Conservation (phyloP, 2,888 invertebrate species). For the Amphimallon solstitiale region DNA sequence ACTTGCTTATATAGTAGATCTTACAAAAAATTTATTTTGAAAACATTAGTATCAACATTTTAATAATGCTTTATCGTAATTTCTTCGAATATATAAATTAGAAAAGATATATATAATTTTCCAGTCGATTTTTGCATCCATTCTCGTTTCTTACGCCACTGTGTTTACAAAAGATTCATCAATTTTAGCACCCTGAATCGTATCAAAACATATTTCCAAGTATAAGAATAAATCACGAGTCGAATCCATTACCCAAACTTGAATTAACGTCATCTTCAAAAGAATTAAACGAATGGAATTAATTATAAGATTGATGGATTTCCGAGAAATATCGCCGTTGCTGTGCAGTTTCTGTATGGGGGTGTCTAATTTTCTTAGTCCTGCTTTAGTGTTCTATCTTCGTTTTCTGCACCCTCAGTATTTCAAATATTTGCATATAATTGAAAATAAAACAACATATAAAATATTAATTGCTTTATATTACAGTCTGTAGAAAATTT, state of each 20-base stretch:
- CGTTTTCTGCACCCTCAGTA: background rate
- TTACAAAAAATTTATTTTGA: too few species aligned
- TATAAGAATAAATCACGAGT: conserved; percentile 60
- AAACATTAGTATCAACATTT: too few species aligned
- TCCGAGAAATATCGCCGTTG: conserved; percentile 43
- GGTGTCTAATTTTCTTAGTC: conserved; percentile 23
- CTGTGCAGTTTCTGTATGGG: conserved; percentile 18
- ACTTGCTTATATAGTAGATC: too few species aligned
- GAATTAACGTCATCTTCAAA: conserved; percentile 65
- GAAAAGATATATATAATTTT: background rate
- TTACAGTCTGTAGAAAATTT: too few species aligned
- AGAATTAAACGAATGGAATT: conserved; percentile 66
- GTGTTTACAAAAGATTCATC: conserved; percentile 46
- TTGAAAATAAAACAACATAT: too few species aligned
- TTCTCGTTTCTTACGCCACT: background rate
- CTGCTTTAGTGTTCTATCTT: conserved; percentile 21
- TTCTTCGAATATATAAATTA: too few species aligned
- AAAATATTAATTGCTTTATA: too few species aligned
- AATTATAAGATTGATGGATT: conserved; percentile 66
- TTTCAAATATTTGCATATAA: too few species aligned
- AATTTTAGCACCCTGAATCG: conserved; percentile 49
- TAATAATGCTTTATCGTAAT: too few species aligned
- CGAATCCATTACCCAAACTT: conserved; percentile 60
- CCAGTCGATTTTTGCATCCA: background rate
- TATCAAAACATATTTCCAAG: conserved; percentile 51